phyloP scores from a whole-genome alignment of 2,888 invertebrate genomes.

The Megastigmus dorsalis region DNA sequence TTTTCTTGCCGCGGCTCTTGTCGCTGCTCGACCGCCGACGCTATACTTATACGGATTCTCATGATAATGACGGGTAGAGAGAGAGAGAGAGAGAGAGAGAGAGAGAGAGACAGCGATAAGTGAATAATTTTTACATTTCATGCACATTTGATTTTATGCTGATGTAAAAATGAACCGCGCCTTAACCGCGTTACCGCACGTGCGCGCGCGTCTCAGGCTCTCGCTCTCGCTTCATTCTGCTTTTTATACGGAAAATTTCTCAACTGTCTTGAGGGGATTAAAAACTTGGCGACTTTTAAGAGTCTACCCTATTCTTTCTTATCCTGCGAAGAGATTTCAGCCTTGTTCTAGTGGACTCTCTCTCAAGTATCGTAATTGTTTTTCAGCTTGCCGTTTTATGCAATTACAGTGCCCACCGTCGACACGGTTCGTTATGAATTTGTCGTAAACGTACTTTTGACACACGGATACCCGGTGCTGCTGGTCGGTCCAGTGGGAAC shows the following conservation, averaged over 20 bases:
- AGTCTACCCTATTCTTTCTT: no score
- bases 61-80: conserved; percentile 19
- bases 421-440: conserved; percentile 91
- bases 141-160: conserved; percentile 24
- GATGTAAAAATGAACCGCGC: not conserved
- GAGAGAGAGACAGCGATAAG: not conserved
- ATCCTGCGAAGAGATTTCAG: not conserved
- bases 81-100: not conserved
- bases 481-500: conserved; percentile 92
- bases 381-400: conserved; percentile 84
- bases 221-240: not conserved
- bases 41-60: not conserved
- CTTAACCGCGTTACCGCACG: conserved; percentile 2
- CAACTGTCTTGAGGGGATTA: not conserved
- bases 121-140: conserved; percentile 36
- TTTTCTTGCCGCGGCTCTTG: not conserved
- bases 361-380: not conserved
- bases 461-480: conserved; percentile 82
- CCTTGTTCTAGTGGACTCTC: not conserved
- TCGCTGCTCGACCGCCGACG: not conserved
- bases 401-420: conserved; percentile 89
- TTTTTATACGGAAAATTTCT: not conserved
- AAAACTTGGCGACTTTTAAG: no score
- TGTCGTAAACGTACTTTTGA: conserved; percentile 81
- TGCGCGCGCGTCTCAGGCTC: no score